These are phyloP conservation scores for Chelonia mydas DNA, from an alignment of 2,797 vertebrate genomes.

Conservation along the genomic window DNA sequence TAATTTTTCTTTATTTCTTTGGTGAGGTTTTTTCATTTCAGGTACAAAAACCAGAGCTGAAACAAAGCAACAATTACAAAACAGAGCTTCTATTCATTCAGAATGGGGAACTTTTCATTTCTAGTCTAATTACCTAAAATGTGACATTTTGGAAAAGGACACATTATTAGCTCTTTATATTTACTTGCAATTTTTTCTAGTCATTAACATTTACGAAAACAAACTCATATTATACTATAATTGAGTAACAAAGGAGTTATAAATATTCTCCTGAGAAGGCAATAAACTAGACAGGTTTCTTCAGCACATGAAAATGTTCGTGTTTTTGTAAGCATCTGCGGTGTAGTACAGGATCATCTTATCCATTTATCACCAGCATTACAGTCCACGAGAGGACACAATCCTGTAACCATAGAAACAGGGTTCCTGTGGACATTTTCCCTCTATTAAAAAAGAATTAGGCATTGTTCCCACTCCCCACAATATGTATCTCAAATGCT, in stretches of 20 bases:
- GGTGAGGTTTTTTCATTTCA: background rate
- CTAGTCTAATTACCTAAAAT: background rate
- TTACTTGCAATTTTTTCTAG: background rate
- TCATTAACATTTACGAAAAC: background rate
- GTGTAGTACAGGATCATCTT: background rate
- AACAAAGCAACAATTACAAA: background rate
- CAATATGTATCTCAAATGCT: background rate
- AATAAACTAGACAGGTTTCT: background rate
- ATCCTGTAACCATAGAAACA: constrained; percentile 84
- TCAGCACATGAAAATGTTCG: background rate
- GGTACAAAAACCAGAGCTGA: background rate
- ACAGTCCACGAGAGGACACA: constrained; percentile 46
- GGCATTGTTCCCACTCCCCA: constrained; percentile 35
- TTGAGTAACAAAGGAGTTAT: background rate
- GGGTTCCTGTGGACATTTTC: constrained; percentile 75
- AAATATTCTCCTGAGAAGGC: fast-evolving
- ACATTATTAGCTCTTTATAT: background rate
- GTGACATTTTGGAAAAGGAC: background rate
- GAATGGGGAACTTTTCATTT: background rate
- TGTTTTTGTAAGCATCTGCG: background rate
- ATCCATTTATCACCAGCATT: constrained; percentile 27
- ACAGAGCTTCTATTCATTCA: background rate
- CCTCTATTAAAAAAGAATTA: constrained; percentile 74
- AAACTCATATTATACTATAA: background rate
- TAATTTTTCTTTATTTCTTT: background rate